Percentiles rank a stretch among this genome's conserved stretches.
Evolutionary conservation across 2,113 vertebrate genomes (phyloP).

Genomic region (Thinocorus orbignyianus): DNA sequence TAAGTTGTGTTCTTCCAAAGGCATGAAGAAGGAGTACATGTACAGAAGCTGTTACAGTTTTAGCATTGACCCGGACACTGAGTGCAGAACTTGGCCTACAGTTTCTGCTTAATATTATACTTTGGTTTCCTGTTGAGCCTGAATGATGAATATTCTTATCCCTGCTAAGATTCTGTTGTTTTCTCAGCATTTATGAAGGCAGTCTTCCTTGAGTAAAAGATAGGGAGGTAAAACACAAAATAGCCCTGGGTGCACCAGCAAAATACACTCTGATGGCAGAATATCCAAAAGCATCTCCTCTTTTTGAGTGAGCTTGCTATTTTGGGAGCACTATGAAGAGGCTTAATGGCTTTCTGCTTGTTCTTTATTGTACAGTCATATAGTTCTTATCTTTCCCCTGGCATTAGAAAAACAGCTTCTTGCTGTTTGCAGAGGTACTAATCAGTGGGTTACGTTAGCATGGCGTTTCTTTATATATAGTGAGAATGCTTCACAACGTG

Average conservation of each 20-base stretch:
- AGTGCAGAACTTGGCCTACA: background rate
- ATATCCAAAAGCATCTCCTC: background rate
- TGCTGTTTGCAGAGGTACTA: background rate
- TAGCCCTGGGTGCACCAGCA: background rate
- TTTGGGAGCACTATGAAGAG: background rate
- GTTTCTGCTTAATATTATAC: background rate
- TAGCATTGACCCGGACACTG: background rate
- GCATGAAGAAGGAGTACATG: background rate
- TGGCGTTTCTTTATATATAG: background rate
- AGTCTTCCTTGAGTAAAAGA: background rate
- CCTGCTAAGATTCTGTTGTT: background rate
- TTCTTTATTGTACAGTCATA: background rate
- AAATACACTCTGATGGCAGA: background rate
- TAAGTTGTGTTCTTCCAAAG: background rate
- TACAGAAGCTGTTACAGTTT: background rate
- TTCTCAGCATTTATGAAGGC: background rate
- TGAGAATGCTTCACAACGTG: background rate
- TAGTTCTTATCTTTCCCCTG: background rate
- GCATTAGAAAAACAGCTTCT: background rate
- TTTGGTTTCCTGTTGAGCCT: background rate
- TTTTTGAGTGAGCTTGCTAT: background rate
- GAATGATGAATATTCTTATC: background rate
- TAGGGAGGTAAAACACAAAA: background rate
- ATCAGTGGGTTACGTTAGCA: background rate
- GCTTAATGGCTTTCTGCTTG: background rate